Percentiles rank a stretch among this genome's conserved stretches.
These are phyloP conservation scores for Gordius sp. DNA, from an alignment of 2,888 invertebrate genomes.

Conservation along the genomic window DNA sequence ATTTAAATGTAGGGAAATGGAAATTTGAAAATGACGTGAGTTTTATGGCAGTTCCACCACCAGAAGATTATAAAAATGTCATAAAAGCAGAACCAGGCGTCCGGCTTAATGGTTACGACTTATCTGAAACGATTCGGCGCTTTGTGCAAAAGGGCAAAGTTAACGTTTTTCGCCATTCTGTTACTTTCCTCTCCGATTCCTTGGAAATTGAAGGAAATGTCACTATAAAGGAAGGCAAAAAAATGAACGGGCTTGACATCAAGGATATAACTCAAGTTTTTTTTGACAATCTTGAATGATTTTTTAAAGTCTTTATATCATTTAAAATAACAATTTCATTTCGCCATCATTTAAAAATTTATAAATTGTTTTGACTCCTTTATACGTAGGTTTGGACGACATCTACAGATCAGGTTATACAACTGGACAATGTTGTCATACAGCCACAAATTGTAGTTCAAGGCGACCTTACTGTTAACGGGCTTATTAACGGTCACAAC, in stretches of 20 bases:
- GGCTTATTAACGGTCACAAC: too few relatives aligned
- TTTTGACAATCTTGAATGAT: background rate
- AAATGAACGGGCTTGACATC: background rate
- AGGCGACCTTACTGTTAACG: too few relatives aligned
- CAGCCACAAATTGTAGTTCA: too few relatives aligned
- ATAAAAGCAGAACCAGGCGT: constrained; percentile 6
- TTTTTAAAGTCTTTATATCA: too few relatives aligned
- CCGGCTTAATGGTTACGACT: background rate
- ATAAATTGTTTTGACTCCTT: background rate
- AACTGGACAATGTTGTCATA: too few relatives aligned
- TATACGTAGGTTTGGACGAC: constrained; percentile 8
- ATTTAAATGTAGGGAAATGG: constrained; percentile 16
- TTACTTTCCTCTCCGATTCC: background rate
- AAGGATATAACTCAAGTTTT: background rate
- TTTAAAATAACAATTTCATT: too few relatives aligned
- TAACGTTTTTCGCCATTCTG: background rate
- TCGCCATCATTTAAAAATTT: too few relatives aligned
- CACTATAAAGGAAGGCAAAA: background rate
- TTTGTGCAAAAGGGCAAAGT: background rate
- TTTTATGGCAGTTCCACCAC: background rate
- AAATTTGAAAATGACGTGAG: background rate
- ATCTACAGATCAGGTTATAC: background rate
- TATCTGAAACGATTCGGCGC: constrained; percentile 3
- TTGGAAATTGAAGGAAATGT: background rate
- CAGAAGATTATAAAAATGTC: constrained; percentile 4